phyloP scores from a whole-genome alignment of 2,888 invertebrate species.

The Noctua pronuba region DNA sequence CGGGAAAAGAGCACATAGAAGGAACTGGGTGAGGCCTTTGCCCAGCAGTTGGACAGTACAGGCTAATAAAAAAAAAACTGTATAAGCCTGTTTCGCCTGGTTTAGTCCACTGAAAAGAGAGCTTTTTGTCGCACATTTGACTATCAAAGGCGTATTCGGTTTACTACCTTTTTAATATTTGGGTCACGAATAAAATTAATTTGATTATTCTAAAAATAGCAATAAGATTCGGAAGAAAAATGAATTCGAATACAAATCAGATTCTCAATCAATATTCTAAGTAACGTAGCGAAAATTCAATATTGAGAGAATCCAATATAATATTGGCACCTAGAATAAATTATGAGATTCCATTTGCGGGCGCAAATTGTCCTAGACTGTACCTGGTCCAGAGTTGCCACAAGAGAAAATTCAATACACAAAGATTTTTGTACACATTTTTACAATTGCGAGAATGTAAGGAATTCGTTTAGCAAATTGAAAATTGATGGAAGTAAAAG shows the following conservation, averaged over 20 bases:
- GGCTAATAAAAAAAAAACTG: neutral
- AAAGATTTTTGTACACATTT: conserved; percentile 22
- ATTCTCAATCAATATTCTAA: conserved; percentile 35
- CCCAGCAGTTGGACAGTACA: too few species aligned
- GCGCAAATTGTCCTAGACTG: conserved; percentile 36
- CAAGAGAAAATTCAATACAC: conserved; percentile 24
- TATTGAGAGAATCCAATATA: conserved; percentile 21
- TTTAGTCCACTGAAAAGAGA: neutral
- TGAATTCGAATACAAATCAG: conserved; percentile 36
- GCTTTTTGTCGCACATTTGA: neutral
- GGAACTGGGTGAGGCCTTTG: too few species aligned
- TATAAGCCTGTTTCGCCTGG: neutral
- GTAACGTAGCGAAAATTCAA: conserved; percentile 15
- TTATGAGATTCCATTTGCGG: conserved; percentile 37
- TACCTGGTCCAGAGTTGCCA: conserved; percentile 11
- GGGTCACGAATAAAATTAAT: conserved; percentile 7
- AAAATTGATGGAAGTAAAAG: neutral
- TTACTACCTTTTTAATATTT: neutral
- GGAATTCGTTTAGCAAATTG: conserved; percentile 13
- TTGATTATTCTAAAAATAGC: conserved; percentile 17
- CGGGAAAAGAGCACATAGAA: too few species aligned
- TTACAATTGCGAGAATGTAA: conserved; percentile 2
- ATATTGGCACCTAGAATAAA: conserved; percentile 42
- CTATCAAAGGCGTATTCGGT: too few species aligned
- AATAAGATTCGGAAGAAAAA: conserved; percentile 9